Evolutionary conservation across 2,797 vertebrate genomes (phyloP), one percentile per base, ranked within the genome.

Genomic region (Sebastes taczanowskii): DNA sequence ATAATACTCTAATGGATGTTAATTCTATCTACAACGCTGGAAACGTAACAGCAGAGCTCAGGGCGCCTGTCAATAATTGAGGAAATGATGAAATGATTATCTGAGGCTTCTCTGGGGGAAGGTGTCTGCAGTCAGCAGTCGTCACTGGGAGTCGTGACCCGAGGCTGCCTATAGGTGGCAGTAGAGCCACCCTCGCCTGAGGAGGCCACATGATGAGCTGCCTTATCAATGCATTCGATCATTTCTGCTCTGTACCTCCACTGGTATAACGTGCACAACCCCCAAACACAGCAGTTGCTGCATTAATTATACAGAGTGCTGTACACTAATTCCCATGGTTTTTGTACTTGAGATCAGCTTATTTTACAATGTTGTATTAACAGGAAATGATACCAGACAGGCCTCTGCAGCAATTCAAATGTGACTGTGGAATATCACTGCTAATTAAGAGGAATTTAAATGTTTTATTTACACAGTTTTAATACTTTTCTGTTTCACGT

Each of bases 51-150:
- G 81, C 11, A 35, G 64, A 78, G 85, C 83, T 89, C 78, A 64
- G 53, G 77, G 85, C 35, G 52, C 68, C 77, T 77, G 89, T 91
- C 89, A 88, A 84, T 92, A 90, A 88, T 73, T 73, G 73, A 85
- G 79, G 58, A 82, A 90, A 91, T 88, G 86, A 89, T 88, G 83
- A 82, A 89, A 88, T 90, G 85, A 90, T 91, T 89, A 90, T 87
- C 60, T 70, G 77, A 78, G 38, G 67, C 52, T 67, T 78, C 82
- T 82, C 56, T 0, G 14, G 86, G 79, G 81, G 69, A 62, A 22
- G 74, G 70, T 23, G 63, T 55, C 75, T 35, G 85, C 65, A 46
- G 42, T 77, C n/a, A 22, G 64, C 32, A 52, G 9, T 68, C 56
- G 77, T 81, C 84, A 74, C 52, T 4, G 7, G 35, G 5, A 85